Evolutionary conservation across 2,113 vertebrate genomes (phyloP).

Genomic region (Salvelinus alpinus): DNA sequence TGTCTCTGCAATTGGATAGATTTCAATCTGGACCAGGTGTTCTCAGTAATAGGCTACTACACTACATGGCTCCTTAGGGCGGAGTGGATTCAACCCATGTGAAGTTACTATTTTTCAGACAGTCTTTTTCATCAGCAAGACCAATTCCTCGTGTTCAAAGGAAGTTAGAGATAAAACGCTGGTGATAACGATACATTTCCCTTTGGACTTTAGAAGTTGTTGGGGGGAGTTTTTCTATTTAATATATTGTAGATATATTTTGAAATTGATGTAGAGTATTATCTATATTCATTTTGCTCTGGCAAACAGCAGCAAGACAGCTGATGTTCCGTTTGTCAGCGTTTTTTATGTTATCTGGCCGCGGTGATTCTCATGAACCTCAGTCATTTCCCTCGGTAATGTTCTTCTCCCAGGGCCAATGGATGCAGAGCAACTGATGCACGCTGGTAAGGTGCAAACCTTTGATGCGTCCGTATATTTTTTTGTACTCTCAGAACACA

Average conservation of each 20-base stretch:
- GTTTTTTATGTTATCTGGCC: constrained; percentile 34
- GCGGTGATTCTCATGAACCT: constrained; percentile 12
- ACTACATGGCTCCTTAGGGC: constrained; percentile 29
- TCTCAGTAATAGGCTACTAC: not conserved
- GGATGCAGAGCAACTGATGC: constrained; percentile 39
- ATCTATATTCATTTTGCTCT: not conserved
- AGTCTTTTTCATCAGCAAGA: constrained; percentile 6
- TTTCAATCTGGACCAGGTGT: too few relatives aligned
- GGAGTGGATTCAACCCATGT: constrained; percentile 33
- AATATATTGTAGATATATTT: not conserved
- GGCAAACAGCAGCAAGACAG: not conserved
- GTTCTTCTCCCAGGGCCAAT: constrained; percentile 25
- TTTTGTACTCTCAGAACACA: not conserved
- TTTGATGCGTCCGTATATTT: constrained; percentile 33
- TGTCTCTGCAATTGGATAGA: too few relatives aligned
- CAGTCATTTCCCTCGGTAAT: constrained; percentile 10
- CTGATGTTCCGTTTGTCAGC: not conserved
- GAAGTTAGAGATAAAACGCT: constrained; percentile 20
- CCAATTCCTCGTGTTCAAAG: not conserved
- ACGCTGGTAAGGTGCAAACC: constrained; percentile 17
- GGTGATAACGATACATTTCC: not conserved
- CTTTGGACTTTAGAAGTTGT: constrained; percentile 11
- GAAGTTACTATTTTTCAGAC: constrained; percentile 52
- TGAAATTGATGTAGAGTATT: not conserved
- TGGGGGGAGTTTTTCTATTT: not conserved